Evolutionary conservation across 2,888 invertebrate species (phyloP).

Genomic region (Macrostomum cliftonense): DNA sequence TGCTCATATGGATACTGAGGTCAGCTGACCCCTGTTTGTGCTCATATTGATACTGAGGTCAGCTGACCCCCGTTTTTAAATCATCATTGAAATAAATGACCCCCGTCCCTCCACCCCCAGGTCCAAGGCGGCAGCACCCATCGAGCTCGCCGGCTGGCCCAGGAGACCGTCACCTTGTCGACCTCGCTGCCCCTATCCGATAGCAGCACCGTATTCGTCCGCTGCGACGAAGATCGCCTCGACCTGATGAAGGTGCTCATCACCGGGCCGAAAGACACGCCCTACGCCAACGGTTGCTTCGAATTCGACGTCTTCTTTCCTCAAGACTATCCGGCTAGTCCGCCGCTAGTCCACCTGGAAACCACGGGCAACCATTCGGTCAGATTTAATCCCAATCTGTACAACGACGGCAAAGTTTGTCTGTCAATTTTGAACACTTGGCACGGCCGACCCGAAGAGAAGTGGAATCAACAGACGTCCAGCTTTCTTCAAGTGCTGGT

Average conservation of each 20-base stretch:
- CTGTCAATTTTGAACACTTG: slow-evolving; percentile 83
- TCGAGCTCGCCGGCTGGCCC: slow-evolving; percentile 71
- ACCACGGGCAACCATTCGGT: slow-evolving; percentile 39
- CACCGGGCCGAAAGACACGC: slow-evolving; percentile 55
- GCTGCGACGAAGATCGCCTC: slow-evolving; percentile 75
- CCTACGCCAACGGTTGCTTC: slow-evolving; percentile 39
- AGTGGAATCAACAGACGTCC: slow-evolving; percentile 86
- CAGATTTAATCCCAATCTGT: slow-evolving; percentile 38
- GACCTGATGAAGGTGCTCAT: slow-evolving; percentile 91
- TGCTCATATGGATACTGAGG: too few species aligned
- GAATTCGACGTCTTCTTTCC: slow-evolving; percentile 40
- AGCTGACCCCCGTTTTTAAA: too few species aligned
- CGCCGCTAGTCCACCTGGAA: slow-evolving; percentile 36
- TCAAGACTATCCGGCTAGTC: slow-evolving; percentile 36
- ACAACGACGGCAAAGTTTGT: slow-evolving; percentile 67
- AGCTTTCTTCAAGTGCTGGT: slow-evolving; percentile 54
- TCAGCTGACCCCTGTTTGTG: too few species aligned
- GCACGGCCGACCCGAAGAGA: slow-evolving; percentile 87
- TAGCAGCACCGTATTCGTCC: slow-evolving; percentile 79
- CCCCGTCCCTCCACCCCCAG: too few species aligned
- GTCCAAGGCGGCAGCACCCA: slow-evolving; percentile 53
- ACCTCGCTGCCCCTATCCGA: slow-evolving; percentile 75
- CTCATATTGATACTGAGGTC: too few species aligned
- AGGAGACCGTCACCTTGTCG: slow-evolving; percentile 78
- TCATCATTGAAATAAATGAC: too few species aligned